phyloP scores from a whole-genome alignment of 2,113 vertebrate genomes.

The Ophiodon elongatus region DNA sequence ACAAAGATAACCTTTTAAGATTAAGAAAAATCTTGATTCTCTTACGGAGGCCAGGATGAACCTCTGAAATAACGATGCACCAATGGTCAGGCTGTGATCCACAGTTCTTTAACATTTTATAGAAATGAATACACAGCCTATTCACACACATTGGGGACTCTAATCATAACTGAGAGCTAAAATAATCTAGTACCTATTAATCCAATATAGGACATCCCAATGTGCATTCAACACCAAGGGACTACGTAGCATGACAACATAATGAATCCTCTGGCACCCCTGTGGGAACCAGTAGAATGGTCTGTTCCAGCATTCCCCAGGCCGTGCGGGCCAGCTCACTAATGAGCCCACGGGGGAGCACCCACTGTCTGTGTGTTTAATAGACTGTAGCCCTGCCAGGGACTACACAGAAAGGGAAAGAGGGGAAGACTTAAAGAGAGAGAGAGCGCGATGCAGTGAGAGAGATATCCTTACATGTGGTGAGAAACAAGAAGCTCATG shows the following conservation, averaged over 20 bases:
- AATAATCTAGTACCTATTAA: constrained; percentile 60
- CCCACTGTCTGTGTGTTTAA: constrained; percentile 77
- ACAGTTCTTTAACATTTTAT: constrained; percentile 42
- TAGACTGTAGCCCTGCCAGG: constrained; percentile 76
- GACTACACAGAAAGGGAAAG: constrained; percentile 61
- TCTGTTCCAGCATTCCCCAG: constrained; percentile 74
- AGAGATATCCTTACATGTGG: constrained; percentile 62
- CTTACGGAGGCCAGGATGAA: neutral
- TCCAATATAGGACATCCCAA: constrained; percentile 70
- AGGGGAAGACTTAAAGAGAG: constrained; percentile 8
- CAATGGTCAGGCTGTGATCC: constrained; percentile 21
- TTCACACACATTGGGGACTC: constrained; percentile 41
- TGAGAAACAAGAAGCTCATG: constrained; percentile 68
- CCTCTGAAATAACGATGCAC: constrained; percentile 38
- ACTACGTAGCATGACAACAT: constrained; percentile 45
- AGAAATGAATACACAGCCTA: constrained; percentile 27
- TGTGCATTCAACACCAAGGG: constrained; percentile 60
- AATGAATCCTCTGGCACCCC: constrained; percentile 76
- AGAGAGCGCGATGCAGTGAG: constrained; percentile 36
- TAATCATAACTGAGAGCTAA: constrained; percentile 62
- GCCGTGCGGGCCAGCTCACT: constrained; percentile 73
- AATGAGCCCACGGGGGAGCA: constrained; percentile 84
- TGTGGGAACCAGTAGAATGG: constrained; percentile 73
- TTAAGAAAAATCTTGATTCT: neutral
- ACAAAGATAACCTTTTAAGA: neutral